A percentile compares a stretch with the other conserved stretches of the same genome.
Conservation (phyloP, 1,140 invertebrate species). For the Kradibia gibbosae region DNA sequence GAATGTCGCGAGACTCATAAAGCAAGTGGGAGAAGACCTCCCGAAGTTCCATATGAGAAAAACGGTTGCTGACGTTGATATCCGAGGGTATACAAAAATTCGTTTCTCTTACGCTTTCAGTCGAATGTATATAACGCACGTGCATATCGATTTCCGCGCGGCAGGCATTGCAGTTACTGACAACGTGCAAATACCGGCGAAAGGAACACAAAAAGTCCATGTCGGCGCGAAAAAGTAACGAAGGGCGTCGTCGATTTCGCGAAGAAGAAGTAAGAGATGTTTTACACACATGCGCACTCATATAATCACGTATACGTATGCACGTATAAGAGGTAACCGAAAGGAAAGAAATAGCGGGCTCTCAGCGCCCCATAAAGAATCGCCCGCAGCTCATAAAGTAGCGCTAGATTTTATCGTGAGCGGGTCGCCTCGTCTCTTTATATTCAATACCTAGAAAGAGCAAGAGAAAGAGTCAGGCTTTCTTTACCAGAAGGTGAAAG, state of each 20-base stretch:
- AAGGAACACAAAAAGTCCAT: neutral
- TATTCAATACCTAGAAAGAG: conserved; percentile 41
- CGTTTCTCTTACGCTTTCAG: conserved; percentile 6
- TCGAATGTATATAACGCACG: neutral
- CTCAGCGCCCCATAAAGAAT: conserved; percentile 69
- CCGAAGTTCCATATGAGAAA: conserved; percentile 25
- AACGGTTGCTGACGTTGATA: conserved; percentile 35
- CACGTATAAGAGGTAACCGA: conserved; percentile 11
- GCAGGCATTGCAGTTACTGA: neutral
- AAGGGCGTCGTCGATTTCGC: conserved; percentile 20
- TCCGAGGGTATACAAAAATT: conserved; percentile 24
- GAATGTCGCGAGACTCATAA: conserved; percentile 34
- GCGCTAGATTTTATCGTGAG: conserved; percentile 71
- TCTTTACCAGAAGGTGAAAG: neutral
- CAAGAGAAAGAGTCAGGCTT: conserved; percentile 8
- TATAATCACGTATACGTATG: conserved; percentile 39
- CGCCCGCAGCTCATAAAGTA: conserved; percentile 72
- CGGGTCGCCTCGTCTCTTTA: conserved; percentile 55
- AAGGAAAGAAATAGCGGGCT: conserved; percentile 54
- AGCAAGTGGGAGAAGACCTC: neutral
- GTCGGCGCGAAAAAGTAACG: conserved; percentile 15
- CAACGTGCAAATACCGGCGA: conserved; percentile 10
- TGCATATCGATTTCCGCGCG: conserved; percentile 55
- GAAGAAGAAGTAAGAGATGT: conserved; percentile 50
- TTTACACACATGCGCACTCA: conserved; percentile 46